Percentiles rank a stretch among this genome's conserved stretches.
These are phyloP conservation scores for Eupithecia insigniata DNA, from an alignment of 2,888 invertebrate species.

Conservation along the genomic window DNA sequence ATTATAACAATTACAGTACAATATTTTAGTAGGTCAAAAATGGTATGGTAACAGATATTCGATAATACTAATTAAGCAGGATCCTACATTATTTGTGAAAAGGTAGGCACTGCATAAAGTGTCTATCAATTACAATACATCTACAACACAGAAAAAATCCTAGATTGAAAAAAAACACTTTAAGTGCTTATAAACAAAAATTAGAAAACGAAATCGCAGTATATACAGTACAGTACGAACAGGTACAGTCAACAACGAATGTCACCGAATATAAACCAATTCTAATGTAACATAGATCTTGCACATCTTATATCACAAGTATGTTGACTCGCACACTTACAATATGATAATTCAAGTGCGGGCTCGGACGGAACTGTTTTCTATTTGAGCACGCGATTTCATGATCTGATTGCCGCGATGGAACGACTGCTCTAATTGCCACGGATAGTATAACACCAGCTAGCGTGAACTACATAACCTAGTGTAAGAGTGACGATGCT, in stretches of 20 bases:
- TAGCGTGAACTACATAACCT: background rate
- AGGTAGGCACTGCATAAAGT: no score
- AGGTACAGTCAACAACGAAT: no score
- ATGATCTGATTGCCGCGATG: constrained; percentile 62
- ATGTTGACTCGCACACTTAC: constrained; percentile 19
- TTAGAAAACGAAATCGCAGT: background rate
- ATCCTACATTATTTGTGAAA: no score
- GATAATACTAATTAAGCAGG: no score
- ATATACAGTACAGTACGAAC: no score
- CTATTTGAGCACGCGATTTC: constrained; percentile 64
- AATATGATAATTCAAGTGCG: constrained; percentile 38
- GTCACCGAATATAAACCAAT: no score
- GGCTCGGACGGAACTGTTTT: constrained; percentile 55
- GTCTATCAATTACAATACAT: background rate
- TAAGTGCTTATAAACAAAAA: background rate
- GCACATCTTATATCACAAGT: constrained; percentile 6
- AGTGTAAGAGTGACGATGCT: background rate
- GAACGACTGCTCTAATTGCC: constrained; percentile 50
- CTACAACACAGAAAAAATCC: background rate
- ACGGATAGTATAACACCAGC: constrained; percentile 26
- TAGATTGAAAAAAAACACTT: background rate
- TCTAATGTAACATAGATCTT: background rate
- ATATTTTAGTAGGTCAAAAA: no score
- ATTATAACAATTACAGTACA: no score
- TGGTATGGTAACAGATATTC: no score